Percentiles rank a stretch among this genome's conserved stretches.
Evolutionary conservation across 2,888 invertebrate genomes (phyloP).

Genomic region (Rhamphomyia laevipes): DNA sequence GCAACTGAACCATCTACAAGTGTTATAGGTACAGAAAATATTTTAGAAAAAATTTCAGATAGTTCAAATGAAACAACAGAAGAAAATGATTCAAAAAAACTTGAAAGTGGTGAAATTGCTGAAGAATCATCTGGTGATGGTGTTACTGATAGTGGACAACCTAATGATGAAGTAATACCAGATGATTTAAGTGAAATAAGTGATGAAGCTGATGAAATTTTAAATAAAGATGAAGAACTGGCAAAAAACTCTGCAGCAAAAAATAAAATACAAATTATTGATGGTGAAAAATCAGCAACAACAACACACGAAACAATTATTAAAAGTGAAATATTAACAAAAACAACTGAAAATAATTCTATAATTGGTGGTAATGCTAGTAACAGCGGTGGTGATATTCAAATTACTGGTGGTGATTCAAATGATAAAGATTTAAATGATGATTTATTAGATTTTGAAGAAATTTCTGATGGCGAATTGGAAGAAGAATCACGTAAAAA

Average conservation of each 20-base stretch:
- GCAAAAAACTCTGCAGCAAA: conserved; percentile 11
- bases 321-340: conserved; percentile 2
- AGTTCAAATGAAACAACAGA: no score
- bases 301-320: neutral
- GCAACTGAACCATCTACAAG: no score
- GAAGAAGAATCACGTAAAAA: conserved; percentile 72
- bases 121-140: neutral
- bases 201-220: conserved; percentile 78
- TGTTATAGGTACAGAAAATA: no score
- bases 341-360: neutral
- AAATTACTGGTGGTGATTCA: conserved; percentile 12
- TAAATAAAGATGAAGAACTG: conserved; percentile 59
- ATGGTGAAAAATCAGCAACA: conserved; percentile 12
- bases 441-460: conserved; percentile 64
- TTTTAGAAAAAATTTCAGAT: no score
- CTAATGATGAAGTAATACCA: conserved; percentile 17
- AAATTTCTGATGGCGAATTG: conserved; percentile 80
- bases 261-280: conserved; percentile 17
- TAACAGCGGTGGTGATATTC: conserved; percentile 13
- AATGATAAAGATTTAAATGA: conserved; percentile 34
- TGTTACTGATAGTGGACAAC: neutral
- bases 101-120: no score
- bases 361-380: neutral
- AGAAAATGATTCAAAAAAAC: no score
- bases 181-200: conserved; percentile 72